Percentiles rank a stretch among this genome's conserved stretches.
phyloP scores from a whole-genome alignment of 1,140 invertebrate species.

The Cyphomyrmex costatus region DNA sequence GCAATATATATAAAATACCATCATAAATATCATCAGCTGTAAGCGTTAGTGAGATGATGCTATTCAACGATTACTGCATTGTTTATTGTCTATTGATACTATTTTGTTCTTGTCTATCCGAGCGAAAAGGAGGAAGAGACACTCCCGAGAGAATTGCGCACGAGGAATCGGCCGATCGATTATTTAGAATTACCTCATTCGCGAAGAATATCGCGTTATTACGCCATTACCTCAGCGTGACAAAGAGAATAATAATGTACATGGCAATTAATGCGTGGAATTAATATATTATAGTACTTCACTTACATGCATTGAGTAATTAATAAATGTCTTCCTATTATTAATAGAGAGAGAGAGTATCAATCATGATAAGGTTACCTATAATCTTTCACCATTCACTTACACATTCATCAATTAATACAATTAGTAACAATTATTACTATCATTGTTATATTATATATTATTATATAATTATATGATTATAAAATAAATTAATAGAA shows the following conservation, averaged over 20 bases:
- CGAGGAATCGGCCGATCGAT: constrained; percentile 42
- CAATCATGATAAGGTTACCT: neutral
- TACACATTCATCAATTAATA: neutral
- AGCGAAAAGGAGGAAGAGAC: neutral
- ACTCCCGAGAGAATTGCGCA: constrained; percentile 14
- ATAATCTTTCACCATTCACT: neutral
- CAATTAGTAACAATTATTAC: neutral
- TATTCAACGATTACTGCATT: constrained; percentile 58
- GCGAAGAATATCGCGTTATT: constrained; percentile 56
- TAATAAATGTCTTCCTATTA: constrained; percentile 35
- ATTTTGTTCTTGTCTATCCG: neutral
- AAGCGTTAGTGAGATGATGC: constrained; percentile 43
- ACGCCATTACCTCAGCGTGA: constrained; percentile 42
- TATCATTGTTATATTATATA: neutral
- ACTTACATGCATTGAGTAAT: constrained; percentile 37
- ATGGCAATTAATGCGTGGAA: constrained; percentile 41
- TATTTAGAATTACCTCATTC: constrained; percentile 51
- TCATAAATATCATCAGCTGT: neutral
- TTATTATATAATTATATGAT: neutral
- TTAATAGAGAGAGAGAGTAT: constrained; percentile 30
- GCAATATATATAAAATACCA: constrained; percentile 6
- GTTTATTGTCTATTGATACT: constrained; percentile 39
- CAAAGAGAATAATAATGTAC: constrained; percentile 59
- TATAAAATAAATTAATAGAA: no score
- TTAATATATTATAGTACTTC: neutral